These are phyloP conservation scores for Urocitellus parryii DNA, from an alignment of 2,113 vertebrate species.

Conservation along the genomic window DNA sequence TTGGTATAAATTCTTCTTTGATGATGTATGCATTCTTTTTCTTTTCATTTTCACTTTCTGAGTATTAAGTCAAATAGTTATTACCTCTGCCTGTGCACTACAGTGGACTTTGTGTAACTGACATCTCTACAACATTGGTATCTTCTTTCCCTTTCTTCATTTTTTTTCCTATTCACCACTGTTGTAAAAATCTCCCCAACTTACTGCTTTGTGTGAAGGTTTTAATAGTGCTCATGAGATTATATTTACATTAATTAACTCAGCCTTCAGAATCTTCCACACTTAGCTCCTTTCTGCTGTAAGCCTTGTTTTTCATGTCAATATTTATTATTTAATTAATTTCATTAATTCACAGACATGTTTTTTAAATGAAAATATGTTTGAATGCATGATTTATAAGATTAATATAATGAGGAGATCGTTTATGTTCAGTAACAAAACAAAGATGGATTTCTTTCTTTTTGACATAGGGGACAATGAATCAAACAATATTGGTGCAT, in stretches of 20 bases:
- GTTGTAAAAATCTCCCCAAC: neutral
- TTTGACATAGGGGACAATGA: slow-evolving; percentile 89
- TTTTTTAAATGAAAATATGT: slow-evolving; percentile 5
- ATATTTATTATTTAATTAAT: neutral
- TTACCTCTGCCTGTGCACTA: neutral
- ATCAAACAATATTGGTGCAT: slow-evolving; percentile 90
- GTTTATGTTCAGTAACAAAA: neutral
- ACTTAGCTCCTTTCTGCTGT: neutral
- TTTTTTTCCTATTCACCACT: neutral
- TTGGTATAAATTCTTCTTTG: neutral
- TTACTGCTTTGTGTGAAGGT: neutral
- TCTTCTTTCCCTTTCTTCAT: neutral
- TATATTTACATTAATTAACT: neutral
- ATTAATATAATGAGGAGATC: neutral
- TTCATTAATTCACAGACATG: slow-evolving; percentile 6
- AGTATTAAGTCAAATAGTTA: neutral
- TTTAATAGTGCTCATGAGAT: neutral
- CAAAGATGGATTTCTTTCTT: slow-evolving; percentile 23
- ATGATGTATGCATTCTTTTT: neutral
- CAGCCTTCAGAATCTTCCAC: neutral
- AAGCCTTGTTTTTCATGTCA: neutral
- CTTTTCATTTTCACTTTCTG: neutral
- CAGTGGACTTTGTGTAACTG: neutral
- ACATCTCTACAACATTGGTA: neutral
- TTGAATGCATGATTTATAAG: slow-evolving; percentile 3